These are phyloP conservation scores for Pangasius macronema DNA, from an alignment of 2,797 vertebrate species.

Conservation along the genomic window DNA sequence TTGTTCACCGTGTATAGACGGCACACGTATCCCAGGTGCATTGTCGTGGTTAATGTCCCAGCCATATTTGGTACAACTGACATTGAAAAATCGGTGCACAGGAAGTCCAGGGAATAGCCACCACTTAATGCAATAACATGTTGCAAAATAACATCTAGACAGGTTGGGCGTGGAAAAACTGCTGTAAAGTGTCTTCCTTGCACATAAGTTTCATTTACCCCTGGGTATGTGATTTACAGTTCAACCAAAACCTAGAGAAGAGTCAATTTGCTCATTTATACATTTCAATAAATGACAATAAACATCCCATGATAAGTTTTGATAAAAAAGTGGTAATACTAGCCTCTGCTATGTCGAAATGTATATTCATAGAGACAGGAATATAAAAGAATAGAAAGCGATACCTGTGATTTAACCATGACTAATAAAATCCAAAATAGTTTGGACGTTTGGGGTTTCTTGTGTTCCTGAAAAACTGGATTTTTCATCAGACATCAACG, in stretches of 20 bases:
- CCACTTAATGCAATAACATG: neutral
- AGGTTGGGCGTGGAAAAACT: neutral
- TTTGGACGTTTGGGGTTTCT: neutral
- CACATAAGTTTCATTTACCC: neutral
- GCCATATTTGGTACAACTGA: neutral
- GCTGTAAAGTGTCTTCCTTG: neutral
- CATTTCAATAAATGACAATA: neutral
- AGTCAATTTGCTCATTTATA: too few relatives aligned
- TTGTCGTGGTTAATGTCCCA: neutral
- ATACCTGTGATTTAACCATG: neutral
- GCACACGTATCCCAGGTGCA: neutral
- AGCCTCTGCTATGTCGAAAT: neutral
- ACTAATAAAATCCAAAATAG: too few relatives aligned
- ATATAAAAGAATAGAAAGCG: neutral
- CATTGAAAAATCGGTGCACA: neutral
- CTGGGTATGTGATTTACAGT: neutral
- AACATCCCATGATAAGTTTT: neutral
- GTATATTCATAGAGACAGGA: neutral
- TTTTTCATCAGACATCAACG: conserved; percentile 20
- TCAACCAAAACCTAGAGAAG: neutral
- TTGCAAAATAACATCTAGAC: neutral
- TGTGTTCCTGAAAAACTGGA: neutral
- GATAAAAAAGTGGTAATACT: neutral
- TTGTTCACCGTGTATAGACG: neutral
- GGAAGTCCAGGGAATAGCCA: neutral